phyloP scores from a whole-genome alignment of 2,113 vertebrate species.

The Gila orcuttii region DNA sequence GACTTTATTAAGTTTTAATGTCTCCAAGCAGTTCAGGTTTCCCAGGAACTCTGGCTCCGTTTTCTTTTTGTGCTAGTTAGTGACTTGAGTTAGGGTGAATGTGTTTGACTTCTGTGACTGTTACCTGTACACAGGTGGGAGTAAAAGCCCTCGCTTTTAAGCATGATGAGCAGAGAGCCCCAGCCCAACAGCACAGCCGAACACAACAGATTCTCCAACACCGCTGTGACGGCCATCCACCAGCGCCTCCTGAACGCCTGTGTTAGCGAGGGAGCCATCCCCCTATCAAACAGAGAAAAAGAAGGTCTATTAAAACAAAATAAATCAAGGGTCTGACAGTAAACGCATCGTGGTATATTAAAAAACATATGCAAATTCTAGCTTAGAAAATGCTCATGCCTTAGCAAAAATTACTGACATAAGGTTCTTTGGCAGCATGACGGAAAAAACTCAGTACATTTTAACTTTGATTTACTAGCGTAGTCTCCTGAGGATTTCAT shows the following conservation, averaged over 20 bases:
- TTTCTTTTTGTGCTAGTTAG: slow-evolving; percentile 12
- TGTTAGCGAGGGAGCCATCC: slow-evolving; percentile 80
- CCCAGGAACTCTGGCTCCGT: not conserved
- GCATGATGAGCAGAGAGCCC: slow-evolving; percentile 90
- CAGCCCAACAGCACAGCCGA: slow-evolving; percentile 89
- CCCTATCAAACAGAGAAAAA: slow-evolving; percentile 40
- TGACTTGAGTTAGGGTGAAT: not conserved
- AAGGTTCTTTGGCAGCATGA: no score
- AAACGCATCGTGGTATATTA: not conserved
- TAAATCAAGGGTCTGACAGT: not conserved
- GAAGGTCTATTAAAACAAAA: not conserved
- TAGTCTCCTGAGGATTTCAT: no score
- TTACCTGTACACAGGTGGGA: slow-evolving; percentile 81
- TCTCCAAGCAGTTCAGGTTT: slow-evolving; percentile 23
- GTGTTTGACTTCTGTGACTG: not conserved
- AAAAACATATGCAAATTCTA: not conserved
- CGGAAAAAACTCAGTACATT: no score
- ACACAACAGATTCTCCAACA: slow-evolving; percentile 88
- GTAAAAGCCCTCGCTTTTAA: slow-evolving; percentile 88
- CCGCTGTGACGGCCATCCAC: slow-evolving; percentile 88
- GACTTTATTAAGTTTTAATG: slow-evolving; percentile 43
- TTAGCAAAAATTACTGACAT: no score
- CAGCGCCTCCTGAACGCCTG: slow-evolving; percentile 84
- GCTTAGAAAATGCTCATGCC: no score
- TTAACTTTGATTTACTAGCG: no score